These are phyloP conservation scores for Resseliella maxima DNA, from an alignment of 2,888 invertebrate species.

Conservation along the genomic window DNA sequence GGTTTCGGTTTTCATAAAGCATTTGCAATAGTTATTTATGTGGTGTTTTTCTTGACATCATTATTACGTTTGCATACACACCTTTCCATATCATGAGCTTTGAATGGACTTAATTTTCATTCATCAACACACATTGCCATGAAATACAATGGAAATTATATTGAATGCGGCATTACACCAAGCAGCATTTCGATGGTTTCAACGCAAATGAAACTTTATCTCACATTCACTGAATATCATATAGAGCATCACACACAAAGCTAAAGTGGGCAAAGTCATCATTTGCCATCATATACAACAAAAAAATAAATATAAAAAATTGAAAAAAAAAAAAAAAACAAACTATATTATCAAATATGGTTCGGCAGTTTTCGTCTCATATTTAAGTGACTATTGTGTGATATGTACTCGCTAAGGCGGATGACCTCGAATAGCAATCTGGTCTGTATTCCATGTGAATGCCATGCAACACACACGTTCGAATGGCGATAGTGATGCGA, in stretches of 20 bases:
- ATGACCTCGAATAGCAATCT: conserved; percentile 10
- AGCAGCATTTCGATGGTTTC: neutral
- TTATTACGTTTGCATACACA: conserved; percentile 16
- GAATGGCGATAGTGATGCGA: neutral
- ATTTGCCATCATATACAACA: neutral
- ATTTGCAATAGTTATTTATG: neutral
- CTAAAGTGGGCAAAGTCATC: neutral
- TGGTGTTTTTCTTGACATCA: conserved; percentile 30
- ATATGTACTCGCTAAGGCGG: conserved; percentile 1
- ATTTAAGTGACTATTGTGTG: neutral
- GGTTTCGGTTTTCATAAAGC: neutral
- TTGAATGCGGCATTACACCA: neutral
- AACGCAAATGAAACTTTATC: neutral
- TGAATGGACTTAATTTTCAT: conserved; percentile 17
- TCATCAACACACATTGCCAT: neutral
- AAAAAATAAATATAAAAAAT: too few species aligned
- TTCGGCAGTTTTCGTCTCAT: neutral
- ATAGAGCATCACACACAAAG: neutral
- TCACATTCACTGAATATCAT: neutral
- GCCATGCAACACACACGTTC: neutral
- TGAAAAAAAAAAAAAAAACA: too few species aligned
- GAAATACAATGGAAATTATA: neutral
- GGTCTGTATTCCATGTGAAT: neutral
- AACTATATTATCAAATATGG: neutral
- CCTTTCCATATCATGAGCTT: neutral